These are phyloP conservation scores for Dromococcyx pavoninus DNA, from an alignment of 2,797 vertebrate genomes.

Conservation along the genomic window DNA sequence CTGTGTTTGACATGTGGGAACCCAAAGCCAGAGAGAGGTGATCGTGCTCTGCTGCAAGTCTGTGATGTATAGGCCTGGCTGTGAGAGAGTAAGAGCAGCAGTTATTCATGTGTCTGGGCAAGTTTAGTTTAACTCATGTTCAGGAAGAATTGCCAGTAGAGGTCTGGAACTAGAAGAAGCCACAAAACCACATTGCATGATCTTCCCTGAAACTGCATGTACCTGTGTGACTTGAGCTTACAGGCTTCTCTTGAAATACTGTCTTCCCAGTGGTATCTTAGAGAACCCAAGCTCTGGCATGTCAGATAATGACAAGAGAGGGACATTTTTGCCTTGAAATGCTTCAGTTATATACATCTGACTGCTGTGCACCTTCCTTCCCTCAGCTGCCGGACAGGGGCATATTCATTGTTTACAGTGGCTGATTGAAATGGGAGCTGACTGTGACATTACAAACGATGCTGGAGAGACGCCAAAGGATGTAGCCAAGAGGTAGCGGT, in stretches of 20 bases:
- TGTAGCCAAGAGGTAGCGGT: slow-evolving; percentile 79
- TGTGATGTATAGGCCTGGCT: neutral
- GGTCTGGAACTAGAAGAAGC: neutral
- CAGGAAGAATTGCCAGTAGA: neutral
- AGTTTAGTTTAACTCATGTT: neutral
- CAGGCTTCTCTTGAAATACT: neutral
- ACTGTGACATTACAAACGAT: slow-evolving; percentile 76
- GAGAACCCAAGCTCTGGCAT: neutral
- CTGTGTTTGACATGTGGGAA: neutral
- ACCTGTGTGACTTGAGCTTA: neutral
- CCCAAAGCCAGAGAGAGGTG: neutral
- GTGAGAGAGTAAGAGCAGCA: neutral
- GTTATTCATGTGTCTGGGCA: neutral
- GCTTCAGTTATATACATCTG: neutral
- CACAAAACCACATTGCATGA: neutral
- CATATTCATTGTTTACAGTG: slow-evolving; percentile 80
- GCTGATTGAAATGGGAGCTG: slow-evolving; percentile 79
- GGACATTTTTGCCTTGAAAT: neutral
- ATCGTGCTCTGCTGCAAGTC: neutral
- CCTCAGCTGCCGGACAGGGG: slow-evolving; percentile 78
- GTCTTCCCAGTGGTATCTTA: neutral
- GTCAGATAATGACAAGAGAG: neutral
- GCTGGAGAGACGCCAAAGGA: slow-evolving; percentile 79
- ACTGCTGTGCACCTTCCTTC: neutral
- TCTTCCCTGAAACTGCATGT: neutral